Conservation (phyloP, 2,888 invertebrate genomes). For the Catotricha subobsoleta region DNA sequence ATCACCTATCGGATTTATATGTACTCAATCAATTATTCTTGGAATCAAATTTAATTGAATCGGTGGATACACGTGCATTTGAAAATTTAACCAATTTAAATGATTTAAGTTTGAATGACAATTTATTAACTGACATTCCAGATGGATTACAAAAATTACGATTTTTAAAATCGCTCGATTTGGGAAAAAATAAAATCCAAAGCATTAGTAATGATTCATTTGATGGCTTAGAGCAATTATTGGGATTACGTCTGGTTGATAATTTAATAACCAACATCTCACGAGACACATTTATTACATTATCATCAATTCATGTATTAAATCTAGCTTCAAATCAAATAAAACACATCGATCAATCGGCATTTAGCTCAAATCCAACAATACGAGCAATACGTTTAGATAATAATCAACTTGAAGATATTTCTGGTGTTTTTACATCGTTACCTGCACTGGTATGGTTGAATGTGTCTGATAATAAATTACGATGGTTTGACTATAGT, state of each 20-base stretch:
- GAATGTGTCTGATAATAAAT: constrained; percentile 62
- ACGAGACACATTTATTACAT: constrained; percentile 50
- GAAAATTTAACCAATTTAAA: constrained; percentile 60
- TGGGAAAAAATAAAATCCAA: constrained; percentile 65
- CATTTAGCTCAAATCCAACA: constrained; percentile 54
- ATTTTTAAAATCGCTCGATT: constrained; percentile 56
- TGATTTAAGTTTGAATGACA: constrained; percentile 58
- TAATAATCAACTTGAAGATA: constrained; percentile 57
- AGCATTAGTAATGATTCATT: constrained; percentile 53
- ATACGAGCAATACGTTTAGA: constrained; percentile 59
- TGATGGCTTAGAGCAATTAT: constrained; percentile 52
- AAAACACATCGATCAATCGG: constrained; percentile 55
- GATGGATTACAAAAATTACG: constrained; percentile 48
- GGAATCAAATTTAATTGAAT: constrained; percentile 53
- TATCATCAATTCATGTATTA: constrained; percentile 55
- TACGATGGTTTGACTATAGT: constrained; percentile 65
- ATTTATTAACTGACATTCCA: constrained; percentile 50
- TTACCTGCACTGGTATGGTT: constrained; percentile 58
- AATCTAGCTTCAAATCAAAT: constrained; percentile 67
- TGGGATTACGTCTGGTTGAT: constrained; percentile 58
- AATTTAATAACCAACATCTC: constrained; percentile 62
- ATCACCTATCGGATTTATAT: constrained; percentile 53
- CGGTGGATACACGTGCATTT: constrained; percentile 51
- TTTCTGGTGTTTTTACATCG: constrained; percentile 58
- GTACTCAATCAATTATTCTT: constrained; percentile 55